Evolutionary conservation across 30 jellyfish, hydroid and myxozoan species (phyloP), one percentile per base, ranked within the genome.

Genomic region (Aurelia sp.): DNA sequence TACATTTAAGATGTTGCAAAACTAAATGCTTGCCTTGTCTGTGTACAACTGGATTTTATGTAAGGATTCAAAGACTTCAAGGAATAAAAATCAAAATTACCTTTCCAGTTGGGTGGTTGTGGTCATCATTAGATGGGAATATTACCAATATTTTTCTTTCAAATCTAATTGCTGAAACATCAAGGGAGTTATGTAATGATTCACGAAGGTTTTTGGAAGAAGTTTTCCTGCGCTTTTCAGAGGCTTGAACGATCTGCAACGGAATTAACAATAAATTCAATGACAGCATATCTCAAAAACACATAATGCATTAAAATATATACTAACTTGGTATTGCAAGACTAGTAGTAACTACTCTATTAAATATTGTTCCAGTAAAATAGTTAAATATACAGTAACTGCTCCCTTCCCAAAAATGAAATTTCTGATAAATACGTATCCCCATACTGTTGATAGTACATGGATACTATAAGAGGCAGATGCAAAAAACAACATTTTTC

Each of bases 51-150:
- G 65, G 19, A 53, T 18, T 53, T 53, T 12, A 13, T 53, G 65
- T 53, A 12, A 53, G 19, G 65, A 27, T 27, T 27, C 33, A 27
- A 27, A 53, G 19, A 65, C 17, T 19, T 65, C 16, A 19, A 12
- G 37, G 48, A 19, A 16, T 19, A 65, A 30, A 65, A 65, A 65
- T 65, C 1, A 12, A 65, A 21, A 27, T 27, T 30, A 19, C 75
- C 37, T 65, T 65, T 21, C 47, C 48, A 19, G 17, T 19, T 19
- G 37, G 75, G 16, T 30, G 47, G 37, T 21, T 65, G 48, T 65
- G 75, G 75, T 65, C 75, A 30, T 65, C 48, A 30, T 65, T 65
- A 65, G 37, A 19, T 65, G 30, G 75, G 30, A 65, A 65, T 30
- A 19, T 1, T 12, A 65, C 75, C 37, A 19, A 13, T 12, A 65